Base-by-base conservation (phyloP, 2,888 invertebrate genomes). In the Disparrhopalites patrizii region DNA sequence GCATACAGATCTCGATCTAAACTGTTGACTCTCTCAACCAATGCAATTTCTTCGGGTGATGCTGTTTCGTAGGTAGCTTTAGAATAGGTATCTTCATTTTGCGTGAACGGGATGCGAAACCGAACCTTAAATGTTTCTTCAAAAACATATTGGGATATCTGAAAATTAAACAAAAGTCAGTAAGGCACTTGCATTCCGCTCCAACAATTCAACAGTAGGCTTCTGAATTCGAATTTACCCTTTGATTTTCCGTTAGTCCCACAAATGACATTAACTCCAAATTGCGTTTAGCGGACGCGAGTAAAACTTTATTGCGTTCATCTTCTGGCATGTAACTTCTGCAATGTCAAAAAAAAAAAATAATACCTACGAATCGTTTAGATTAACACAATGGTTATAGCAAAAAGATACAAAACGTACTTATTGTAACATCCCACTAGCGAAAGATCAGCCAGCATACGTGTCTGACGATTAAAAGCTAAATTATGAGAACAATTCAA, bases 401-500 rank as follows among this genome's bases (percentile, higher is more conserved):
- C n/a, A n/a, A n/a, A n/a, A n/a, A n/a, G n/a, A n/a, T n/a, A n/a
- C n/a, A n/a, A n/a, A n/a, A n/a, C 66, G 18, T 67, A 73, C 74
- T 71, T 74, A 72, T 97, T 93, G 82, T 99, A 99, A 82, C 99
- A 99, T 65, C 94, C 93, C 38, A 98, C 90, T 57, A 96, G 84
- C 66, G 92, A 91, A 72, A 99, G 83, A 82, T 99, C 95, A 18
- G 98, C 93, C 77, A 99, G 80, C 99, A 99, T 99, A 74, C 98
- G 85, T 2, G 98, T 97, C 82, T 98, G 98, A 68, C 99, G 77
- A 81, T 99, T 98, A 77, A 88, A 89, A 23, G 97, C 99, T 78
- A 99, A 83, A 83, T 99, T 99, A 80, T 90, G 88, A 4, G 89
- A 87, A 79, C 99, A 99, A 31, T 85, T 83, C 76, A 93, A 87